Evolutionary conservation across 2,888 invertebrate genomes (phyloP).

Genomic region (Liopterus haemorrhoidalis): DNA sequence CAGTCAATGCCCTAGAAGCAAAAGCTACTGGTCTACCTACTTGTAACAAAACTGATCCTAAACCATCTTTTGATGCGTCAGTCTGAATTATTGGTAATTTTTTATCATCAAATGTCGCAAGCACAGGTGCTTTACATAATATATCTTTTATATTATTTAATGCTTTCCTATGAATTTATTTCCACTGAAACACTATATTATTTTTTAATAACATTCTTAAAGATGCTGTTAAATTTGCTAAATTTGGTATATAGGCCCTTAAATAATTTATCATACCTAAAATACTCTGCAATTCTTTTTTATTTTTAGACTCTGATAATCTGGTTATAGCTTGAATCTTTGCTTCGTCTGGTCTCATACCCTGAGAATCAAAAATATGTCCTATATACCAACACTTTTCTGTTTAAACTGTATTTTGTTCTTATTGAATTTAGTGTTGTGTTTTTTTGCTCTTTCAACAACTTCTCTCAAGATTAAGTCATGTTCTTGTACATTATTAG

Average conservation of each 20-base stretch:
- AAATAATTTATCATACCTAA: not conserved
- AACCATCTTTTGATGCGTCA: not conserved
- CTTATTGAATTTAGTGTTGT: constrained; percentile 1
- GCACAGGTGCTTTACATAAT: not conserved
- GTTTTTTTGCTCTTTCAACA: too few species aligned
- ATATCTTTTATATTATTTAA: not conserved
- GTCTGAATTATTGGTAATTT: not conserved
- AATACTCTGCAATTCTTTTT: not conserved
- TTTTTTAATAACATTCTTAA: too few species aligned
- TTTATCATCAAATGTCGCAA: not conserved
- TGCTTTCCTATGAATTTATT: too few species aligned
- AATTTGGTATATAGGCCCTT: not conserved
- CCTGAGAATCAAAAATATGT: not conserved
- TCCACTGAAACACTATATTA: too few species aligned
- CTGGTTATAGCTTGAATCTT: not conserved
- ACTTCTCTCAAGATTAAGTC: not conserved
- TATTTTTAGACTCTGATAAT: not conserved
- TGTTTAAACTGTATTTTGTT: not conserved
- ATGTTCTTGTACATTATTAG: not conserved
- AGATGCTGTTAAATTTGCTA: not conserved
- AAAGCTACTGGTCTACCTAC: not conserved
- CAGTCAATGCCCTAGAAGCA: not conserved
- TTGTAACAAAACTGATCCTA: not conserved
- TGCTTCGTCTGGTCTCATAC: not conserved
- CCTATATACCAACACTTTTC: not conserved